These are phyloP conservation scores for Dendrophyllia cribrosa DNA, from an alignment of 64 coral and sea anemone species.

Conservation along the genomic window DNA sequence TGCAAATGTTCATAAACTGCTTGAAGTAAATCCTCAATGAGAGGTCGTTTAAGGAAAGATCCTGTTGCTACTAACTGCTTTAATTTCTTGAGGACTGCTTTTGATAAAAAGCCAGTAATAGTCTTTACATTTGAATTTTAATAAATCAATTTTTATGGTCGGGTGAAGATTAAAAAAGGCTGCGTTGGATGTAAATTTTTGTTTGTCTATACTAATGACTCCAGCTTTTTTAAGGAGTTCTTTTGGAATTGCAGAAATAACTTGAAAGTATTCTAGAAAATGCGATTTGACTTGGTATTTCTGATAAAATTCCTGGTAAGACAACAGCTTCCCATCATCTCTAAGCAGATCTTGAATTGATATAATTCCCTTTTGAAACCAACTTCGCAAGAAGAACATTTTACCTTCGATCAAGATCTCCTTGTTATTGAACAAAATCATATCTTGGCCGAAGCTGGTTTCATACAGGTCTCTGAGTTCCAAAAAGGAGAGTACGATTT, in stretches of 20 bases:
- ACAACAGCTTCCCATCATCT: neutral
- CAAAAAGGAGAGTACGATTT: neutral
- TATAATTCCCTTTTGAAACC: neutral
- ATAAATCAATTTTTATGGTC: neutral
- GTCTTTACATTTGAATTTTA: neutral
- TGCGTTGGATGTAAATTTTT: neutral
- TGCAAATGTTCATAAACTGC: neutral
- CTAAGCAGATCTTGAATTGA: neutral
- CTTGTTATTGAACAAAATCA: conserved; percentile 5
- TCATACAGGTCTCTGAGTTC: neutral
- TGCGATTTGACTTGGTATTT: neutral
- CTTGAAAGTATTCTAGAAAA: conserved; percentile 7
- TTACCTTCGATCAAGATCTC: neutral
- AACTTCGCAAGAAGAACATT: neutral
- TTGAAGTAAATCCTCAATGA: neutral
- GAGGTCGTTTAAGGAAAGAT: neutral
- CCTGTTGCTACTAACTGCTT: neutral
- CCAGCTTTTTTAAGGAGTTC: neutral
- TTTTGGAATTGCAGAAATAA: neutral
- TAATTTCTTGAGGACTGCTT: neutral
- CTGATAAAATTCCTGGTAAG: neutral
- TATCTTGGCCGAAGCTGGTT: neutral
- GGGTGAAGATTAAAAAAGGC: neutral
- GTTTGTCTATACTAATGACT: neutral
- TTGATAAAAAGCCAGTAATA: neutral